Evolutionary conservation across 2,888 invertebrate species (phyloP), one percentile per base, ranked within the genome.

Genomic region (Thereva nobilitata): DNA sequence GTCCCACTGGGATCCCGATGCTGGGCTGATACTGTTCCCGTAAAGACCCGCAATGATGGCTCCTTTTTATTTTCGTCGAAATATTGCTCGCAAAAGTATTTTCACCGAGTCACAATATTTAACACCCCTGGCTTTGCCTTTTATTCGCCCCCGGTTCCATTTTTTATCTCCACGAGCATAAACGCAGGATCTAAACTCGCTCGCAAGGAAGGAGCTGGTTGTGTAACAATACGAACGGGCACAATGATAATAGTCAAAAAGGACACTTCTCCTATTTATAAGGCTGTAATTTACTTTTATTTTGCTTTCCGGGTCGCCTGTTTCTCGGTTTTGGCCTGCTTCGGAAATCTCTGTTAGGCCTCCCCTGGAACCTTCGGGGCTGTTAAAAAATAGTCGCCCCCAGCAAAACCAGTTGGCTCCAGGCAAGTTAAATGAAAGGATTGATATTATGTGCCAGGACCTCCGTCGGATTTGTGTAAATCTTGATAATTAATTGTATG

Each of bases 1-100:
- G 45, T 12, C n/a, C 47, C 47, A 5, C 12, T n/a, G 9, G 9
- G n/a, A 47, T 47, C 47, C 47, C 10, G 23, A 12, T 42, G 5
- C 7, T 2, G 54, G 34, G 37, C 35, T 12, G 35, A 49, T 44
- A 59, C 49, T 42, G 38, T 50, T 50, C 37, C 57, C 23, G 23
- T 23, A 23, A 47, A 59, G 37, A 37, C 56, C 47, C 47, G 37
- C 57, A 59, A 61, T 61, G 41, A 38, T 10, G 41, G 41, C 38
- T 41, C 23, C 23, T 50, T 61, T 61, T 61, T 61, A 50, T 61
- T 61, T 50, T 61, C 61, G 40, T 12, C 50, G 37, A 41, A 61
- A 61, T 50, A 61, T 61, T 61, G 50, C 61, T 61, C 61, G 50
- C 61, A 61, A 61, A 59, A 61, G 61, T 61, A 61, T 61, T 61